Conservation (phyloP, 2,113 vertebrate species). For the Cyanistes caeruleus region DNA sequence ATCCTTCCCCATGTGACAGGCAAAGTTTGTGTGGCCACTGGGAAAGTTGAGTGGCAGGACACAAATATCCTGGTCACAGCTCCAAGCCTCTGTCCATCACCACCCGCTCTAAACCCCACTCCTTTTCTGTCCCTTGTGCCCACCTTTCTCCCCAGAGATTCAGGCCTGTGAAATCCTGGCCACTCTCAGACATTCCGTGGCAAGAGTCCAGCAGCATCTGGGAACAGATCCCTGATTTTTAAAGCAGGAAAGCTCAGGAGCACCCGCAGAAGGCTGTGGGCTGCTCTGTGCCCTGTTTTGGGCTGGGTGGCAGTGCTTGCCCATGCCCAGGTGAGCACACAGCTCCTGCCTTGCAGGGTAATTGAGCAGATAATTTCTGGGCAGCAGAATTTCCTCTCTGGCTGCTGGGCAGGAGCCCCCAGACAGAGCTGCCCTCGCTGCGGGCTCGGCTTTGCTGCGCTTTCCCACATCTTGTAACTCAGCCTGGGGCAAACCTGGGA, state of each 20-base stretch:
- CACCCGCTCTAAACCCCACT: background rate
- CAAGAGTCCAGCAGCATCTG: background rate
- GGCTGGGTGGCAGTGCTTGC: background rate
- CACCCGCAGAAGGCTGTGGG: background rate
- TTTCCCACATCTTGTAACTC: background rate
- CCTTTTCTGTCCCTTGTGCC: background rate
- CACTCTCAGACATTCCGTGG: background rate
- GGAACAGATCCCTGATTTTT: background rate
- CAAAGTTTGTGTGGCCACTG: background rate
- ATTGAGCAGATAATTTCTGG: background rate
- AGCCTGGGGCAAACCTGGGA: background rate
- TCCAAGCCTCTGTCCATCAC: background rate
- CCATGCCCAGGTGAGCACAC: background rate
- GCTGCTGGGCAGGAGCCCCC: background rate
- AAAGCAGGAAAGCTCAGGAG: background rate
- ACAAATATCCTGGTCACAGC: background rate
- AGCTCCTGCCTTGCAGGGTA: background rate
- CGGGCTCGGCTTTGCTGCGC: accelerated
- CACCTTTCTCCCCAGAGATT: background rate
- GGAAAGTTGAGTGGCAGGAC: background rate
- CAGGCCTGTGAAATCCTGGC: background rate
- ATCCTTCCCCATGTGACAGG: background rate
- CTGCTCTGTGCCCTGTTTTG: background rate
- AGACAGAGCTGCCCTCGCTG: background rate
- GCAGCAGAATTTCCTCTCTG: background rate